These are phyloP conservation scores for Apteryx owenii DNA, from an alignment of 2,113 vertebrate species.

Conservation along the genomic window DNA sequence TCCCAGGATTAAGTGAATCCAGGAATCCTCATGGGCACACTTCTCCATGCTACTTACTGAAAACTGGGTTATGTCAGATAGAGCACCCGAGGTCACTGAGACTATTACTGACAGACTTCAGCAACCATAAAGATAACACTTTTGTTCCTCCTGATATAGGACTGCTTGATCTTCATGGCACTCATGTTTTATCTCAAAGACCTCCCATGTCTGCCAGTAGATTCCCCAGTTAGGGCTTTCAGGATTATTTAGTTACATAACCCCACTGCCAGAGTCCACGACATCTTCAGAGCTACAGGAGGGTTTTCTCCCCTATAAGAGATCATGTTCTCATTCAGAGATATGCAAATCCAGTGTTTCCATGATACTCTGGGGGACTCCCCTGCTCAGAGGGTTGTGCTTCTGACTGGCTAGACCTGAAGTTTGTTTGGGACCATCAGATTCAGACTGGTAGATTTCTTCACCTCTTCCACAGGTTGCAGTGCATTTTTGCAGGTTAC, in stretches of 20 bases:
- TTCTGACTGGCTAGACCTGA: background rate
- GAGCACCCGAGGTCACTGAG: background rate
- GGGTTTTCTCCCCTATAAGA: background rate
- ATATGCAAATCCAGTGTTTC: background rate
- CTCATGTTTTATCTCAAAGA: background rate
- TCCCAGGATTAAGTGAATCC: background rate
- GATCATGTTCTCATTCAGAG: background rate
- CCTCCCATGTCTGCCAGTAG: background rate
- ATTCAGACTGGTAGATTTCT: background rate
- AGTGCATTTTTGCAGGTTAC: background rate
- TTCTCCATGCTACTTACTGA: background rate
- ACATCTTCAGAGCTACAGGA: background rate
- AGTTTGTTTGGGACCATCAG: background rate
- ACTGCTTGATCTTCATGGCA: background rate
- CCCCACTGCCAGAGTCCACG: background rate
- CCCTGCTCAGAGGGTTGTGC: background rate
- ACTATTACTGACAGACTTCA: background rate
- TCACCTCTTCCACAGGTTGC: background rate
- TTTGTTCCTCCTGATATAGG: background rate
- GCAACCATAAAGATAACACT: background rate
- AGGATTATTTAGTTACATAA: background rate
- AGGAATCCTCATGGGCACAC: background rate
- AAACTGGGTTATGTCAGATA: background rate
- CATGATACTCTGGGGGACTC: background rate
- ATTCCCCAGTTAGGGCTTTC: background rate